Conservation (phyloP, 2,113 vertebrate species). For the Dicaeum eximium region DNA sequence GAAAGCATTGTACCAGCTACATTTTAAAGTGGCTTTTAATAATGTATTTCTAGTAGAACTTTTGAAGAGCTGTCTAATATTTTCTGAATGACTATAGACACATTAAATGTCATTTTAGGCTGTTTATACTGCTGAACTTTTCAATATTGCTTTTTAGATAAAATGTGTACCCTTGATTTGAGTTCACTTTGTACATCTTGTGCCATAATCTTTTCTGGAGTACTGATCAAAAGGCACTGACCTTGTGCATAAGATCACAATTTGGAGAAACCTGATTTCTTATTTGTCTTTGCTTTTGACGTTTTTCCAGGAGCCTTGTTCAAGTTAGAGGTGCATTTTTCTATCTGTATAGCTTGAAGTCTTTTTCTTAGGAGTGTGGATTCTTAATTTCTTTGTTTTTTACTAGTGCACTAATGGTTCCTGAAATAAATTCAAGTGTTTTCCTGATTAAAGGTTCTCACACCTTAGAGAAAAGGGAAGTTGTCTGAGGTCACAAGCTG, state of each 20-base stretch:
- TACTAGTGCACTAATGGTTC: neutral
- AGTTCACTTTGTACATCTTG: neutral
- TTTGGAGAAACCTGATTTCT: neutral
- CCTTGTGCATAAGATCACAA: neutral
- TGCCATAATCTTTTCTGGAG: neutral
- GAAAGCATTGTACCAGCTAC: neutral
- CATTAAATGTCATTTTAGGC: neutral
- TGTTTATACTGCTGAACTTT: neutral
- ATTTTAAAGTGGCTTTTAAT: neutral
- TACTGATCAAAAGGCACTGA: neutral
- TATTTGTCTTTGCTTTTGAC: neutral
- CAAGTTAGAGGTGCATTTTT: neutral
- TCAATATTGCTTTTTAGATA: neutral
- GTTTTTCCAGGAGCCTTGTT: neutral
- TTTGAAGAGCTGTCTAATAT: neutral
- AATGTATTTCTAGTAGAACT: neutral
- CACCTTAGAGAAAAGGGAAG: neutral
- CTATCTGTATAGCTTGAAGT: neutral
- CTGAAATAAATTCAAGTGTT: neutral
- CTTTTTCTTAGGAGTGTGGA: neutral
- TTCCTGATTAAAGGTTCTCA: neutral
- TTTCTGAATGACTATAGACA: neutral
- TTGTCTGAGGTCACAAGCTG: fast-evolving
- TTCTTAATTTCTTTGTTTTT: neutral
- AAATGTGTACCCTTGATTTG: neutral